Evolutionary conservation across 2,888 invertebrate species (phyloP), one percentile per base, ranked within the genome.

Genomic region (Phasia obesa): DNA sequence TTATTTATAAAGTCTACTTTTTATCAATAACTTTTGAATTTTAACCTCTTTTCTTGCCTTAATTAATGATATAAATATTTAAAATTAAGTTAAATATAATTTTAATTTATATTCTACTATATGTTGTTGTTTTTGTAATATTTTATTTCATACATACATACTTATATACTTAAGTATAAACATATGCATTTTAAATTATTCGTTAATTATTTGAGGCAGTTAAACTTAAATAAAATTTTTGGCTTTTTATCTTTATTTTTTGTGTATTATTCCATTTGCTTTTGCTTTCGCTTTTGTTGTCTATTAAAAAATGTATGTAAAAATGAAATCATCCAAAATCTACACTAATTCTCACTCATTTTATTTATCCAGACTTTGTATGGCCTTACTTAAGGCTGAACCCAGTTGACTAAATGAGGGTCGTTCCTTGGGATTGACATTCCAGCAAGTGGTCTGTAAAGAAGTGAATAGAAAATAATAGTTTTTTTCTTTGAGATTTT

Each of bases 401-500:
- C 90, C 90, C 73, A 91, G 86, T 84, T 91, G 91, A 86, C 91
- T 91, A 85, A 91, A 91, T 69, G 91, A 91, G 35, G 92, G 91
- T 79, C 92, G 88, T 80, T 92, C 91, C 81, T 90, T 91, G 81
- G 91, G 90, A 86, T 91, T 90, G 44, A 84, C 67, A 74, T 87
- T 88, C 91, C 91, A 92, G 85, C 92, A 92, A 57, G 90, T 87
- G 67, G 87, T 84, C 91, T 91, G 78, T 70, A 60, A 84, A 80
- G 25, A 38, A 44, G 19, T 6, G 2, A n/a, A n/a, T n/a, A n/a
- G n/a, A 27, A 17, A 21, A 59, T 4, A 31, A 4, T 3, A 31
- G 5, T 31, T 35, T 21, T 23, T 5, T n/a, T n/a, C n/a, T n/a
- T n/a, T n/a, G n/a, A n/a, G n/a, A n/a, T n/a, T n/a, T 19, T 7